Percentiles rank a stretch among this genome's conserved stretches.
phyloP scores from a whole-genome alignment of 2,888 invertebrate species.

The Galerucella pusilla region DNA sequence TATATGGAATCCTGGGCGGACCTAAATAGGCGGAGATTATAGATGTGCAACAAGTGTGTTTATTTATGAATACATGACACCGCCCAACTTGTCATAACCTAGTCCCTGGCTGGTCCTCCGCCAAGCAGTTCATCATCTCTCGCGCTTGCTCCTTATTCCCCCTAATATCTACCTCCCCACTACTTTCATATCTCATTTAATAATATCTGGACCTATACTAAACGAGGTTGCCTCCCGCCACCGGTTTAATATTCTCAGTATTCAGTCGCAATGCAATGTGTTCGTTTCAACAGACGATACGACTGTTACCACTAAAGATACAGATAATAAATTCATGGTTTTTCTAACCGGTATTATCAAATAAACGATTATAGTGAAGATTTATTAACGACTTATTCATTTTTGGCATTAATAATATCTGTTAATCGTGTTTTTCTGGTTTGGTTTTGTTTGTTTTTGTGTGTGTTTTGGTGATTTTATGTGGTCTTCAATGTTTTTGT shows the following conservation, averaged over 20 bases:
- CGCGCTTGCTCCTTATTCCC: constrained; percentile 63
- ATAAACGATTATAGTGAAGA: neutral
- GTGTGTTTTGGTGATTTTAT: neutral
- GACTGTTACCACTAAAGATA: constrained; percentile 52
- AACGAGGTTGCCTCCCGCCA: constrained; percentile 54
- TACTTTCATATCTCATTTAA: constrained; percentile 65
- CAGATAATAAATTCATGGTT: constrained; percentile 36
- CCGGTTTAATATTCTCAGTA: constrained; percentile 44
- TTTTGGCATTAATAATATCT: neutral
- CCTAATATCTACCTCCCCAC: constrained; percentile 56
- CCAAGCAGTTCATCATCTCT: constrained; percentile 62
- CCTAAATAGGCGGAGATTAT: constrained; percentile 71
- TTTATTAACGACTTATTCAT: neutral
- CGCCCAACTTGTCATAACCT: constrained; percentile 78
- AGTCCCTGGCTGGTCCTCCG: constrained; percentile 72
- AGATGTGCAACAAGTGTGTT: constrained; percentile 73
- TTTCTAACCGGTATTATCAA: constrained; percentile 11
- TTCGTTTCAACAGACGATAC: constrained; percentile 52
- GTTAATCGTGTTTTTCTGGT: neutral
- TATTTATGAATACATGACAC: constrained; percentile 76
- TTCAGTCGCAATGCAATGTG: constrained; percentile 52
- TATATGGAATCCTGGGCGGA: constrained; percentile 62
- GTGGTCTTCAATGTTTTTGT: neutral
- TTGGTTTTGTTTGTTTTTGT: neutral
- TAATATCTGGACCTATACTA: constrained; percentile 67